Base-by-base conservation (phyloP, 92 coral and sea anemone genomes). In the Porites cylindrica region DNA sequence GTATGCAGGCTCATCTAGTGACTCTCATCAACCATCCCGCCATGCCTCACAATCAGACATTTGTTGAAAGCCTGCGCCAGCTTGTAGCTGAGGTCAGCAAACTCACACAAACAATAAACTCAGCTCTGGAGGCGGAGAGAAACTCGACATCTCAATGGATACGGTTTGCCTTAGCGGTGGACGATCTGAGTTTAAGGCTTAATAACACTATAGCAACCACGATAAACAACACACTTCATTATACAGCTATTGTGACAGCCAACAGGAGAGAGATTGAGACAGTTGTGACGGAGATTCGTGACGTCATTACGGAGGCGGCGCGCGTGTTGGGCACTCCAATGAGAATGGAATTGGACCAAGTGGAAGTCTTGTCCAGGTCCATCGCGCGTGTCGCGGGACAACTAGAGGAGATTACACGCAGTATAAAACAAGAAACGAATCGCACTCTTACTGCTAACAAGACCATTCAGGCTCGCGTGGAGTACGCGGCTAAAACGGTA, bases 11-110 rank as follows among this genome's bases (percentile, higher is more conserved):
- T 51, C 78, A 83, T 26, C 78, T 92, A 17, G 26, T 54, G 12
- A 59, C 70, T 23, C 80, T 94, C 50, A 54, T 65, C 29, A 78
- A 80, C 47, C 91, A 88, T n/a, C 89, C 94, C 83, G 78, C 91
- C 62, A 90, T 86, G 85, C 83, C 77, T 38, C 91, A 82, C 81
- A 75, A 79, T 26, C 79, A 77, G 38, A 78, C 93, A 9, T 96
- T 96, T 88, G 77, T 77, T 10, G 90, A 86, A 47, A 91, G 94
- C 50, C 62, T 96, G 56, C 63, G 68, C n/a, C 90, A 90, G 67
- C 83, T 90, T 19, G 81, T 76, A 16, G 32, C 70, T 23, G 88
- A 80, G 54, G 93, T 91, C 80, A 87, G 80, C 21, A 87, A n/a
- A 75, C 86, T 92, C 23, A 79, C 77, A 26, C 56, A 13, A 51